A percentile compares a stretch with the other conserved stretches of the same genome.
Evolutionary conservation across 1,140 invertebrate genomes (phyloP).

Genomic region (Cotesia typhae): DNA sequence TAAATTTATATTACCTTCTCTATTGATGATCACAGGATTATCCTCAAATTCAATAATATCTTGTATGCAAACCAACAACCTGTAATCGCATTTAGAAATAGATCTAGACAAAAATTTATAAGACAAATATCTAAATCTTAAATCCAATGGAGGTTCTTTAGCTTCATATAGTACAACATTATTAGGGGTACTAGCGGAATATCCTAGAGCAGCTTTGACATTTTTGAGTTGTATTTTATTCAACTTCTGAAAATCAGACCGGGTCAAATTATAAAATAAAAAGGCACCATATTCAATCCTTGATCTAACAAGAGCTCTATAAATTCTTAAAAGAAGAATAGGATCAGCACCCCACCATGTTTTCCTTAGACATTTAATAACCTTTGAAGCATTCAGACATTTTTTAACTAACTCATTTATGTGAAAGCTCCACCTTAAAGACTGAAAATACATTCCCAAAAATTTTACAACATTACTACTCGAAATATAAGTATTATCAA

Average conservation of each 20-base stretch:
- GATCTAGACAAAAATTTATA: too few species aligned
- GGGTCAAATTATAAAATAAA: constrained; percentile 17
- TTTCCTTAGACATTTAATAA: constrained; percentile 21
- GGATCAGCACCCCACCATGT: constrained; percentile 34
- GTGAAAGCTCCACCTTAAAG: constrained; percentile 13
- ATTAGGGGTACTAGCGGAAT: too few species aligned
- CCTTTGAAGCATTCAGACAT: constrained; percentile 25
- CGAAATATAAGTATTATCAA: not conserved
- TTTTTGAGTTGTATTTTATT: constrained; percentile 30
- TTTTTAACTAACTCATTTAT: constrained; percentile 10
- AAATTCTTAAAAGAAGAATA: constrained; percentile 6
- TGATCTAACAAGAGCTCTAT: constrained; percentile 29
- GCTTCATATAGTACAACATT: too few species aligned
- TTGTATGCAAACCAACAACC: too few species aligned
- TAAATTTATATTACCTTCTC: too few species aligned
- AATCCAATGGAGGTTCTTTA: too few species aligned
- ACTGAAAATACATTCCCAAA: constrained; percentile 26
- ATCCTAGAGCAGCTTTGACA: constrained; percentile 4
- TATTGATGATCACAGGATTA: too few species aligned
- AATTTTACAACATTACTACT: constrained; percentile 6
- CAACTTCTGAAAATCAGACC: not conserved
- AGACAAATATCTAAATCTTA: too few species aligned
- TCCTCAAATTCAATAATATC: too few species aligned
- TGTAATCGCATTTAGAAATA: too few species aligned
- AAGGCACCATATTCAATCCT: constrained; percentile 32